These are phyloP conservation scores for Ashinkailepas kermadecensis DNA, from an alignment of 2,888 invertebrate genomes.

Conservation along the genomic window DNA sequence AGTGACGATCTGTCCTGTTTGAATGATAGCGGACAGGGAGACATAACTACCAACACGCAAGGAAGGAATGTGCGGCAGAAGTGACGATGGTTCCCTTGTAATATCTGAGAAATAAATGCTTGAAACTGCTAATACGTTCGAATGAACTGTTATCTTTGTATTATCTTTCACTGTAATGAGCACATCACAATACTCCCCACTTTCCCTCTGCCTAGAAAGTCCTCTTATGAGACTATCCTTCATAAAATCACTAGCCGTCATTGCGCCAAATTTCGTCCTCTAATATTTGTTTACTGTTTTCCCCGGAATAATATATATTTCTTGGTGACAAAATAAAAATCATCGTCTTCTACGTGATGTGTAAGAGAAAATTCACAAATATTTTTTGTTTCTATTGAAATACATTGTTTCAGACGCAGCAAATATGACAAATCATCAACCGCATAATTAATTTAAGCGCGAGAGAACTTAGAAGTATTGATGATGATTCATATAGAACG, in stretches of 20 bases:
- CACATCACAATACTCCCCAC: slow-evolving; percentile 3
- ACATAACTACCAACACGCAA: not conserved
- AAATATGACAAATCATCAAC: too few relatives aligned
- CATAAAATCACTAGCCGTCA: not conserved
- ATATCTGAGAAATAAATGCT: slow-evolving; percentile 12
- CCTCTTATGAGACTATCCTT: not conserved
- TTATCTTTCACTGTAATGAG: not conserved
- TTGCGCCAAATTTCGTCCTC: too few relatives aligned
- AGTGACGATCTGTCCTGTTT: not conserved
- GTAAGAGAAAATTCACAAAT: too few relatives aligned
- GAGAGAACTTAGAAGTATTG: too few relatives aligned
- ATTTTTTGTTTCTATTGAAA: too few relatives aligned
- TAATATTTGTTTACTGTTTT: too few relatives aligned
- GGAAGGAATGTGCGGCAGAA: slow-evolving; percentile 2
- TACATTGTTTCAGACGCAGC: too few relatives aligned
- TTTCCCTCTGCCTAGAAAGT: not conserved
- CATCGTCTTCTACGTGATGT: too few relatives aligned
- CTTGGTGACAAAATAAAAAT: too few relatives aligned
- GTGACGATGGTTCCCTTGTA: not conserved
- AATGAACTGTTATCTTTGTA: not conserved
- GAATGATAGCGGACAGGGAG: not conserved
- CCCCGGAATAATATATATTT: too few relatives aligned
- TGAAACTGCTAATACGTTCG: not conserved
- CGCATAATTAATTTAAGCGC: too few relatives aligned
- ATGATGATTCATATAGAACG: too few relatives aligned